phyloP scores from a whole-genome alignment of 2,797 vertebrate genomes.

The Clarias laeviceps region DNA sequence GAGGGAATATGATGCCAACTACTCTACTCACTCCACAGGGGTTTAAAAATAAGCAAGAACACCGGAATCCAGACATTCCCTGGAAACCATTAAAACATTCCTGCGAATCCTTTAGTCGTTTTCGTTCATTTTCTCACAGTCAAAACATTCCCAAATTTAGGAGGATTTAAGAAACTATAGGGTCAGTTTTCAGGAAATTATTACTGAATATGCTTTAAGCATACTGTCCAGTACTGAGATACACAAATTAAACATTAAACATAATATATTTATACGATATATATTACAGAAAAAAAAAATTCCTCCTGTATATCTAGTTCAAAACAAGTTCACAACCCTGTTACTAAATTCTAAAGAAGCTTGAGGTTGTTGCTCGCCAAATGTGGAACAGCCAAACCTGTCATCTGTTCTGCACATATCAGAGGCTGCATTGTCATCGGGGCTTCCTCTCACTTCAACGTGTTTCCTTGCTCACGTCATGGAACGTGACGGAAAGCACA shows the following conservation, averaged over 20 bases:
- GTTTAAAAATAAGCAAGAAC: slow-evolving; percentile 48
- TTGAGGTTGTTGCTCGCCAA: slow-evolving; percentile 38
- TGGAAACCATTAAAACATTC: slow-evolving; percentile 48
- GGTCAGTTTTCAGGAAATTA: neutral
- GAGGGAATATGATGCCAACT: slow-evolving; percentile 27
- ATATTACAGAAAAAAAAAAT: neutral
- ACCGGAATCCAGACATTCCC: slow-evolving; percentile 31
- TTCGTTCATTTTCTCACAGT: slow-evolving; percentile 5
- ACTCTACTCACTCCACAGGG: slow-evolving; percentile 7
- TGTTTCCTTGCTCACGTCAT: slow-evolving; percentile 34
- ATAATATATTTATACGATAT: neutral
- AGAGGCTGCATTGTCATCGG: slow-evolving; percentile 53
- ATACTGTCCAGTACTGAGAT: neutral
- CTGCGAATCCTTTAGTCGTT: neutral
- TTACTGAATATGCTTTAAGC: neutral
- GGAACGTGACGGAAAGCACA: slow-evolving; percentile 35
- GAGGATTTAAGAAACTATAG: neutral
- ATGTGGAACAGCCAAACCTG: slow-evolving; percentile 64
- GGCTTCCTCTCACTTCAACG: slow-evolving; percentile 46
- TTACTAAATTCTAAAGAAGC: neutral
- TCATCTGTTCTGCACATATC: slow-evolving; percentile 63
- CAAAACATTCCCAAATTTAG: neutral
- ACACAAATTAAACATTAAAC: neutral
- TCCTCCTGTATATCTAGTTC: neutral
- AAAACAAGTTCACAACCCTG: neutral